Conservation (phyloP, 2,888 invertebrate genomes). For the Dryobotodes eremita region DNA sequence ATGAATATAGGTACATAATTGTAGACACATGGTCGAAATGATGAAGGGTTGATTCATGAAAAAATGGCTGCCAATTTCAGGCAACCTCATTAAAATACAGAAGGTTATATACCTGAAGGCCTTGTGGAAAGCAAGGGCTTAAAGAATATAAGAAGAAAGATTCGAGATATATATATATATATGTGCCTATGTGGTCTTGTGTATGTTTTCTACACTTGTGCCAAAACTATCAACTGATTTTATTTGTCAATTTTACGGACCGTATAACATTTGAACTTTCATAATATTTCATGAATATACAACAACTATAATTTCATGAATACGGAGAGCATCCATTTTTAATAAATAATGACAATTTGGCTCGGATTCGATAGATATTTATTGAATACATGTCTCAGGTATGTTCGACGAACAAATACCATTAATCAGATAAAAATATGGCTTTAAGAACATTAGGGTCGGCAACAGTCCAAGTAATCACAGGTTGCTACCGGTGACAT, state of each 20-base stretch:
- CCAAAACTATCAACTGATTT: slow-evolving; percentile 5
- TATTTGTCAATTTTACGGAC: slow-evolving; percentile 3
- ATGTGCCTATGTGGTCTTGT: not conserved
- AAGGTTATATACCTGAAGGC: not conserved
- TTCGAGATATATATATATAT: not conserved
- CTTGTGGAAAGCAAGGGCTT: not conserved
- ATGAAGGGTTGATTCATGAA: not conserved
- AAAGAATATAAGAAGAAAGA: not conserved
- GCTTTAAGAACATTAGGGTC: not conserved
- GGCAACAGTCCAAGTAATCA: slow-evolving; percentile 45
- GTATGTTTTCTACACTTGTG: not conserved
- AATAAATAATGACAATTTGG: slow-evolving; percentile 49
- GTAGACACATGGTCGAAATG: not conserved
- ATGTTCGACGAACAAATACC: slow-evolving; percentile 19
- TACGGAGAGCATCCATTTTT: not conserved
- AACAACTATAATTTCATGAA: slow-evolving; percentile 7
- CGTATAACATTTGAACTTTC: not conserved
- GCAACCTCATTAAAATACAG: not conserved
- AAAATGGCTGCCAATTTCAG: slow-evolving; percentile 28
- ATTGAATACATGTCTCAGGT: slow-evolving; percentile 38
- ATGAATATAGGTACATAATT: not conserved
- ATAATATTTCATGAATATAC: not conserved
- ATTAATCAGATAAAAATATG: slow-evolving; percentile 42
- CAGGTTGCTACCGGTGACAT: not conserved
- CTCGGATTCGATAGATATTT: slow-evolving; percentile 38